Evolutionary conservation across 1,140 invertebrate genomes (phyloP).

Genomic region (Calycopis cecrops): DNA sequence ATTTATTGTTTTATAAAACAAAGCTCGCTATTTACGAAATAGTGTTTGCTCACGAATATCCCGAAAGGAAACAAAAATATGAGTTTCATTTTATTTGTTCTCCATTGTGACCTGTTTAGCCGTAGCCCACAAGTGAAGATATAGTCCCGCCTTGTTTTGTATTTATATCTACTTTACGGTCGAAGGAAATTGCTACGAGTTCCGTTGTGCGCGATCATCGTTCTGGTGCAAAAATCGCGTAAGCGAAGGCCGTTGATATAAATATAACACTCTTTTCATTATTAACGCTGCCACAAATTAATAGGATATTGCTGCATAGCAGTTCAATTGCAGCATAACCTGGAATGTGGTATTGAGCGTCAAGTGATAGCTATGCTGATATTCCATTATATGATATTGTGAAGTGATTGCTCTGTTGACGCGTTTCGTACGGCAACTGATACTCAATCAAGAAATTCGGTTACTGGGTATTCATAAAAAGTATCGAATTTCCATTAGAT

Average conservation of each 20-base stretch:
- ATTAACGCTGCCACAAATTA: slow-evolving; percentile 9
- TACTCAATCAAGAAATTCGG: too few relatives aligned
- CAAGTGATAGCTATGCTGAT: too few relatives aligned
- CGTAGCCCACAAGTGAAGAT: slow-evolving; percentile 48
- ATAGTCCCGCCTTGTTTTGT: slow-evolving; percentile 46
- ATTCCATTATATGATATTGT: too few relatives aligned
- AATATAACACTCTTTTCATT: background rate
- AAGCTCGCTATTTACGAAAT: slow-evolving; percentile 4
- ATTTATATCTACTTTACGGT: slow-evolving; percentile 33
- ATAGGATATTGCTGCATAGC: background rate
- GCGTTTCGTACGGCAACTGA: too few relatives aligned
- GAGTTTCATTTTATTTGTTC: slow-evolving; percentile 46
- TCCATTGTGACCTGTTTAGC: slow-evolving; percentile 63
- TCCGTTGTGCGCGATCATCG: slow-evolving; percentile 50
- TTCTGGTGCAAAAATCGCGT: slow-evolving; percentile 31
- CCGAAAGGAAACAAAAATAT: slow-evolving; percentile 39
- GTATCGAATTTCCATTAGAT: too few relatives aligned
- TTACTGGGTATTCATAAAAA: too few relatives aligned
- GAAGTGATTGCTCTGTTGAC: too few relatives aligned
- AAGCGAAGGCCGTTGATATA: slow-evolving; percentile 6
- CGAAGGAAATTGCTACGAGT: slow-evolving; percentile 56
- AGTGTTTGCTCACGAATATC: slow-evolving; percentile 43
- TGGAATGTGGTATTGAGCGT: too few relatives aligned
- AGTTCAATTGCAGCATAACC: too few relatives aligned
- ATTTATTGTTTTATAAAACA: slow-evolving; percentile 4